Base-by-base conservation (phyloP, 2,888 invertebrate genomes). In the Scaptomyza polygonia region DNA sequence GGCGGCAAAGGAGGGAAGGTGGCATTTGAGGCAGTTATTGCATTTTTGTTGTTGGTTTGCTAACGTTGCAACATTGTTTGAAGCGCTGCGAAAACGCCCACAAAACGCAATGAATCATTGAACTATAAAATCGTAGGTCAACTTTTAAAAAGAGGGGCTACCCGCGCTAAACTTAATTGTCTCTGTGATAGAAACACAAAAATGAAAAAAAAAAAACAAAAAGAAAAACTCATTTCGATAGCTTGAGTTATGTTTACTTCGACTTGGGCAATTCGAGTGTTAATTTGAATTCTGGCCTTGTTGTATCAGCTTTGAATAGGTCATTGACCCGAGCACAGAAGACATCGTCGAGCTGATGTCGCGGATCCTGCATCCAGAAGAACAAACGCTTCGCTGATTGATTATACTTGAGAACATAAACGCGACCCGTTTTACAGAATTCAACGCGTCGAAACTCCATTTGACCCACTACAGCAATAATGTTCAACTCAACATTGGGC, bases 301-400 rank as follows among this genome's bases (percentile, higher is more conserved):
- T 39, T 1, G 8, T 0, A 9, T 98, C 25, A 6, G 9, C 12
- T 90, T 98, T 98, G 82, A 99, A 93, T 32, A 96, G 94, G 86
- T 99, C 98, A 92, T 99, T 99, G 44, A 99, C 96, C 62, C 96
- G 95, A 86, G 96, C 94, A 89, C 97, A 97, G 71, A 94, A 94
- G 27, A 98, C 98, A 68, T 98, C 98, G 93, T 99, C 99, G 87
- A 97, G 97, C 36, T 99, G 98, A 12, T 95, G 94, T 90, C 97
- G 96, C 0, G 97, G 95, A 89, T 99, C 99, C 94, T 99, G 99
- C 93, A 99, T 94, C 99, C 99, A 99, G 91, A 98, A 99, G 92
- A 99, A 99, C 89, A 97, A 95, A 86, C 97, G 97, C 85, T 97
- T 94, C 29, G 95, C 95, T 3, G 97, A 96, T 0, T 96, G 96